A percentile compares a stretch with the other conserved stretches of the same genome.
phyloP scores from a whole-genome alignment of 2,888 invertebrate genomes.

The Gonocerus acuteangulatus region DNA sequence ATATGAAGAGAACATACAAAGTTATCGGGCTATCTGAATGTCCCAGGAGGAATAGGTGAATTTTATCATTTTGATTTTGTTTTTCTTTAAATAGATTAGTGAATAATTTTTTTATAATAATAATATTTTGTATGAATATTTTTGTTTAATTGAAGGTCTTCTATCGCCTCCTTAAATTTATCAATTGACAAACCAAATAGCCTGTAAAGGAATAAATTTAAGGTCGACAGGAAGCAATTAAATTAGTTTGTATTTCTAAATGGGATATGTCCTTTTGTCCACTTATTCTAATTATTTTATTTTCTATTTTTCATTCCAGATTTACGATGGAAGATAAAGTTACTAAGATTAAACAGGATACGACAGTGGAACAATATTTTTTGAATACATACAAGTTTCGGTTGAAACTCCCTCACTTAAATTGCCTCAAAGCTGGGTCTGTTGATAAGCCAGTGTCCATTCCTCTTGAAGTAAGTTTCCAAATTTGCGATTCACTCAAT shows the following conservation, averaged over 20 bases:
- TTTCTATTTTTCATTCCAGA: neutral
- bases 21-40: constrained; percentile 45
- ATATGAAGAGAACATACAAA: constrained; percentile 44
- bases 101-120: too few relatives aligned
- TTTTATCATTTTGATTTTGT: constrained; percentile 42
- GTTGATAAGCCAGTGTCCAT: constrained; percentile 62
- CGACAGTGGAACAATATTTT: constrained; percentile 49
- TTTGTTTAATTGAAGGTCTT: too few relatives aligned
- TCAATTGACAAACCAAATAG: too few relatives aligned
- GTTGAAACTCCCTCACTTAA: constrained; percentile 59
- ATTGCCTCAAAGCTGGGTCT: constrained; percentile 76
- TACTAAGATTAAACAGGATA: neutral
- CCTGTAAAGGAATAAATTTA: too few relatives aligned
- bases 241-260: too few relatives aligned
- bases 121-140: too few relatives aligned
- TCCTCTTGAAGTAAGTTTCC: constrained; percentile 68
- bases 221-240: too few relatives aligned
- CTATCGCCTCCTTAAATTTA: too few relatives aligned
- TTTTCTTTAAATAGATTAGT: too few relatives aligned
- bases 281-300: too few relatives aligned
- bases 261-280: too few relatives aligned
- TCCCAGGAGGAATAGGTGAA: constrained; percentile 37
- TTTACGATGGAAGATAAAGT: neutral
- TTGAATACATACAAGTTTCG: constrained; percentile 44
- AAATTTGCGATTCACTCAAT: too few relatives aligned